Evolutionary conservation across 2,113 vertebrate genomes (phyloP).

Genomic region (Aleadryas rufinucha): DNA sequence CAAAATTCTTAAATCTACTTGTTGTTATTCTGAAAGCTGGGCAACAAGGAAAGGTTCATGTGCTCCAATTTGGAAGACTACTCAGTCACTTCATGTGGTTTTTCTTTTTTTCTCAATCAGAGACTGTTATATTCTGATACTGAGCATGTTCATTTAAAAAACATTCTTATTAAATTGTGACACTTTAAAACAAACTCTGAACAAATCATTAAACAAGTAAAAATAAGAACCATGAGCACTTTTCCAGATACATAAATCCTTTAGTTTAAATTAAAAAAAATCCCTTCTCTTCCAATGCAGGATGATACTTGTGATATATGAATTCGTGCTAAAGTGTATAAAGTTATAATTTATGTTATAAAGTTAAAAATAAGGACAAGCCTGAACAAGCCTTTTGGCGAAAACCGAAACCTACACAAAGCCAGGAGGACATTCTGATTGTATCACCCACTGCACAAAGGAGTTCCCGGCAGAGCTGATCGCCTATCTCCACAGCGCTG

Average conservation of each 20-base stretch:
- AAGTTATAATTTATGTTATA: no score
- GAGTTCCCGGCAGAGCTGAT: no score
- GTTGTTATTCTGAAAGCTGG: neutral
- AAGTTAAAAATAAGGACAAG: no score
- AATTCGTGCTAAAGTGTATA: no score
- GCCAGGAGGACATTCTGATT: no score
- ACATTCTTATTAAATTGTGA: neutral
- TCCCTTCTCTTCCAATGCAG: neutral
- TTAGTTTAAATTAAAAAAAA: neutral
- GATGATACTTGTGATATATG: no score
- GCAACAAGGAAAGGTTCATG: neutral
- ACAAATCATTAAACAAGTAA: neutral
- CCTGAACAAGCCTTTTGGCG: no score
- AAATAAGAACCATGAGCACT: neutral
- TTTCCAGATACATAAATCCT: neutral
- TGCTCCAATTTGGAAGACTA: neutral
- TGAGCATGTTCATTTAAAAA: neutral
- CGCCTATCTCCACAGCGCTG: no score
- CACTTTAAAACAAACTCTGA: neutral
- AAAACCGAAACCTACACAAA: no score
- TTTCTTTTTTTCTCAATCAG: neutral
- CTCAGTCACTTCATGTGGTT: neutral
- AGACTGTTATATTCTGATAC: neutral
- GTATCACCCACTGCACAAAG: no score
- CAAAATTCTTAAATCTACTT: neutral